Base-by-base conservation (phyloP, 2,113 vertebrate species). In the Candoia aspera region DNA sequence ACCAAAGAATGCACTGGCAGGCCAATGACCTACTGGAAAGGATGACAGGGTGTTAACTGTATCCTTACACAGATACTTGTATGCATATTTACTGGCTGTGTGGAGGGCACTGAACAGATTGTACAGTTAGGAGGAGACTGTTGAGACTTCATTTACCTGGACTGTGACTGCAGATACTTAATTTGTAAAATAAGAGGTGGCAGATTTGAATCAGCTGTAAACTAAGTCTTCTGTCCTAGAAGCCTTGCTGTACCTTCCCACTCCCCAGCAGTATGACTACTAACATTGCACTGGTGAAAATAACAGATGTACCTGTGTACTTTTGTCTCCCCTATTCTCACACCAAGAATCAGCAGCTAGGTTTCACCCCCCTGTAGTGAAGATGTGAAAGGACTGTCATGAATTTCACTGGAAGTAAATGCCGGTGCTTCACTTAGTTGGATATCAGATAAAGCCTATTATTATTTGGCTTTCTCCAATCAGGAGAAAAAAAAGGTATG, bases 1-100 rank as follows among this genome's bases (percentile, higher is more conserved):
- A 92, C 85, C 91, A 96, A 92, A 93, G 96, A 96, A 94, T 94
- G 92, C 73, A 91, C 46, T 92, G 93, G 86, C 87, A 91, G 91
- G 85, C 86, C 58, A 95, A 88, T 84, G 88, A 90, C 91, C 92
- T 96, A 46, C 90, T 37, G 90, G 87, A 95, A 49, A 93, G 90
- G 60, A 68, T 88, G 53, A 94, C 87, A 84, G 90, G 92, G 12
- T 92, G 94, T 95, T 94, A 93, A 94, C 84, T 33, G 26, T 94
- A 96, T 91, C 88, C 53, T 58, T 92, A 53, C 19, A 58, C 29
- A 33, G n/a, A 21, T 26, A 26, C 59, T 94, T 94, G 91, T 17
- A 57, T 91, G 64, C 54, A 89, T 17, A 13, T 13, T 12, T 92
- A 42, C 42, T 53, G 73, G 21, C 87, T 49, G 73, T 26, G 58